Conservation (phyloP, 1,140 invertebrate species). For the Zaprionus nigranus region DNA sequence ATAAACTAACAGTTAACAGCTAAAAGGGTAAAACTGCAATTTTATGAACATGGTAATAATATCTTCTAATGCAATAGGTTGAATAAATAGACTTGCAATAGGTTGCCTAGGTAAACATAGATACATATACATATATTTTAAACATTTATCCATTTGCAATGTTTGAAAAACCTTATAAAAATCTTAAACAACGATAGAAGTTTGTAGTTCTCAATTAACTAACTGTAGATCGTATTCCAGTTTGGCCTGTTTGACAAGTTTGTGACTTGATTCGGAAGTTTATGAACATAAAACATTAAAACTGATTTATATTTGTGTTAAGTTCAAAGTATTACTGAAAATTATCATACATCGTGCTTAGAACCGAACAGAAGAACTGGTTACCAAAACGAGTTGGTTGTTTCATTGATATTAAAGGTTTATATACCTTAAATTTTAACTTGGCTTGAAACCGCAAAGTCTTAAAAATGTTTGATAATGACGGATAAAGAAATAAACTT, state of each 20-base stretch:
- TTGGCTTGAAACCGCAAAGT: neutral
- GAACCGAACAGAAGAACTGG: neutral
- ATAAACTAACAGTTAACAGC: slow-evolving; percentile 11
- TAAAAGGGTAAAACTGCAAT: slow-evolving; percentile 20
- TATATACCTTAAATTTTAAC: neutral
- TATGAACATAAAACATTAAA: neutral
- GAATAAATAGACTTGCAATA: neutral
- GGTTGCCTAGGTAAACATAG: no score
- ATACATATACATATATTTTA: no score
- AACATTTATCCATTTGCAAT: no score
- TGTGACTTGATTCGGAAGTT: neutral
- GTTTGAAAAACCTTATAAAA: no score
- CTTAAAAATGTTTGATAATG: neutral
- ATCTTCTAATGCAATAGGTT: neutral
- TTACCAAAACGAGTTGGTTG: neutral
- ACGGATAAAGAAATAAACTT: no score
- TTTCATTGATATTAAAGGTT: neutral
- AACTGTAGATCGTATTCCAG: neutral
- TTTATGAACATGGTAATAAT: slow-evolving; percentile 12
- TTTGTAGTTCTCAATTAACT: neutral
- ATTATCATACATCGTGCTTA: neutral
- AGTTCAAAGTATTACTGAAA: neutral
- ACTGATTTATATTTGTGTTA: neutral
- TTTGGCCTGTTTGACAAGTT: neutral
- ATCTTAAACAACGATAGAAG: no score